phyloP scores from a whole-genome alignment of 64 coral and sea anemone genomes.

The Trachythela sp. region DNA sequence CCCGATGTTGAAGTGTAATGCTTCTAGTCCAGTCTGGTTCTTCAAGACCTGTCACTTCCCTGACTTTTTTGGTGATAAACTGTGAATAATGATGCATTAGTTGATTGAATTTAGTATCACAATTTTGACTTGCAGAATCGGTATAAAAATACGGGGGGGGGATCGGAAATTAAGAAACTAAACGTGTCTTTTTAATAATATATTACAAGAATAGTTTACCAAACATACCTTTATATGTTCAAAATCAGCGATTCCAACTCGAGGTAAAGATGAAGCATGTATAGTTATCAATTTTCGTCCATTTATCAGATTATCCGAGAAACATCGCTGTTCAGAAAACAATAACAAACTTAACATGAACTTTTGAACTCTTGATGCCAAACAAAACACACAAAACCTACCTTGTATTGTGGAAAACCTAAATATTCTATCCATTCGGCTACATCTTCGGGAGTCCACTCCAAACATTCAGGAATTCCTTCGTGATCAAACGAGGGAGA shows the following conservation, averaged over 20 bases:
- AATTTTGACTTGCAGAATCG: too few species aligned
- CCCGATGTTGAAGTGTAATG: conserved; percentile 70
- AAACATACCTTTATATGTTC: conserved; percentile 79
- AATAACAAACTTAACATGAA: background rate
- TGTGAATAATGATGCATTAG: background rate
- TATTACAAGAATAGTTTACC: background rate
- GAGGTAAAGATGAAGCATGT: conserved; percentile 83
- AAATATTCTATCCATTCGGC: conserved; percentile 92
- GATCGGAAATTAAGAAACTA: too few species aligned
- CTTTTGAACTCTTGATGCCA: background rate
- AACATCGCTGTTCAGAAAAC: conserved; percentile 21
- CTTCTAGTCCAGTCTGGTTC: conserved; percentile 90
- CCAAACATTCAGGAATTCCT: conserved; percentile 76
- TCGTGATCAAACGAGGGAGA: conserved; percentile 72
- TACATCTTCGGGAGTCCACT: conserved; percentile 77
- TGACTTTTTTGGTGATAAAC: conserved; percentile 68
- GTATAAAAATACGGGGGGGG: too few species aligned
- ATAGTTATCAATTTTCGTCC: conserved; percentile 77
- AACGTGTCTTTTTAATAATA: too few species aligned
- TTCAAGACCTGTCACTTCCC: conserved; percentile 65
- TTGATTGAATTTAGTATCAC: too few species aligned
- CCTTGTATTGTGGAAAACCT: conserved; percentile 79
- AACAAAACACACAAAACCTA: conserved; percentile 19
- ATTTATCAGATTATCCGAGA: conserved; percentile 77
- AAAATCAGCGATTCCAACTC: conserved; percentile 83